These are phyloP conservation scores for Denticeps clupeoides DNA, from an alignment of 2,797 vertebrate genomes.

Conservation along the genomic window DNA sequence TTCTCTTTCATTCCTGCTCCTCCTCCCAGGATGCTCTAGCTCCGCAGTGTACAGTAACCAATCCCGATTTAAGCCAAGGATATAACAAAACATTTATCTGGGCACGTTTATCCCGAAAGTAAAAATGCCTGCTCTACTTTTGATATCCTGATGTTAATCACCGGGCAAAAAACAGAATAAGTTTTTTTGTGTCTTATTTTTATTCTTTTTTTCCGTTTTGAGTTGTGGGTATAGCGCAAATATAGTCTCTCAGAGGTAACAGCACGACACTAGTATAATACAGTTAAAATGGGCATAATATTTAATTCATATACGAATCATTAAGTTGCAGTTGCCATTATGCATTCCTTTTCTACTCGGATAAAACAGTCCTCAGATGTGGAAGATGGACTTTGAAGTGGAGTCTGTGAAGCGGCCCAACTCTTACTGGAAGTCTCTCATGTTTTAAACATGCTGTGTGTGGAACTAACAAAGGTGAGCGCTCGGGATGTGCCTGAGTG, in stretches of 20 bases:
- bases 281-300: constrained; percentile 63
- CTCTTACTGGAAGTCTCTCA: constrained; percentile 70
- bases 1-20: too few species aligned
- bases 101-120: too few species aligned
- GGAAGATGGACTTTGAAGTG: constrained; percentile 88
- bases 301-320: constrained; percentile 75
- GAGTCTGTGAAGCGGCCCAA: constrained; percentile 68
- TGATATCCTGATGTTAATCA: too few species aligned
- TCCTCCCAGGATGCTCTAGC: too few species aligned
- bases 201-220: too few species aligned
- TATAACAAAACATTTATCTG: too few species aligned
- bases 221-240: too few species aligned
- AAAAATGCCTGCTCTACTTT: too few species aligned
- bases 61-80: too few species aligned
- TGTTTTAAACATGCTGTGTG: constrained; percentile 64
- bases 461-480: constrained; percentile 66
- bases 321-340: constrained; percentile 74
- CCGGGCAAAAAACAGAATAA: too few species aligned
- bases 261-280: constrained; percentile 42
- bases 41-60: too few species aligned
- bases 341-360: constrained; percentile 93
- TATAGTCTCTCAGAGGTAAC: constrained; percentile 21
- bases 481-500: constrained; percentile 40
- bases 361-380: constrained; percentile 94
- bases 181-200: too few species aligned